These are phyloP conservation scores for Psylliodes chrysocephalus DNA, from an alignment of 2,888 invertebrate species.

Conservation along the genomic window DNA sequence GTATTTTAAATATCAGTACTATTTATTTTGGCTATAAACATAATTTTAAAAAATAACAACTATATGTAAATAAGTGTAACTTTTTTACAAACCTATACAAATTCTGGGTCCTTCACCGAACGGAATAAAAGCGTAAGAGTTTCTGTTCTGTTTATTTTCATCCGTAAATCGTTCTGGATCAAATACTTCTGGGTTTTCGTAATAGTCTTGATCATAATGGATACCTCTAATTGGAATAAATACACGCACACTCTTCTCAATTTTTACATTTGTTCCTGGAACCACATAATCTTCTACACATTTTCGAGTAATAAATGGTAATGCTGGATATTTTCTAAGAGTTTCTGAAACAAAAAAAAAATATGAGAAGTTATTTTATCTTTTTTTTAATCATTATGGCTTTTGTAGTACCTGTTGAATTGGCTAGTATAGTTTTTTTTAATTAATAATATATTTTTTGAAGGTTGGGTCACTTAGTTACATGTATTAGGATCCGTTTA, in stretches of 20 bases:
- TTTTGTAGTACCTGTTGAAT: no score
- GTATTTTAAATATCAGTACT: no score
- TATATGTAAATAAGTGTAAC: no score
- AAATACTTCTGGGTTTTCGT: constrained; percentile 39
- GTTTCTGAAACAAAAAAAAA: constrained; percentile 38
- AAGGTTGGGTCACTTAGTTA: no score
- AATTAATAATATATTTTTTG: no score
- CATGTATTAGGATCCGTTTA: no score
- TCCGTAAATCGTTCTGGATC: constrained; percentile 45
- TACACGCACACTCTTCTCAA: constrained; percentile 38
- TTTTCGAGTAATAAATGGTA: constrained; percentile 36
- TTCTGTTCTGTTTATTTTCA: constrained; percentile 36
- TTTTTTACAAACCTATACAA: constrained; percentile 43
- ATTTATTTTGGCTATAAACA: no score
- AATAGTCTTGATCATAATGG: constrained; percentile 42
- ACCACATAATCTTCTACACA: constrained; percentile 43
- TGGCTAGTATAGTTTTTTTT: no score
- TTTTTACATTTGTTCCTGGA: constrained; percentile 37
- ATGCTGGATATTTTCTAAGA: constrained; percentile 41
- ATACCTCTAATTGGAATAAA: constrained; percentile 39
- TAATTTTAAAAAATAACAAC: no score
- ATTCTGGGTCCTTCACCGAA: constrained; percentile 46
- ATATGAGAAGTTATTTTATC: not conserved
- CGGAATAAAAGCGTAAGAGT: constrained; percentile 40
- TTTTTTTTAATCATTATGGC: not conserved